These are phyloP conservation scores for Perdita meconis DNA, from an alignment of 2,888 invertebrate genomes.

Conservation along the genomic window DNA sequence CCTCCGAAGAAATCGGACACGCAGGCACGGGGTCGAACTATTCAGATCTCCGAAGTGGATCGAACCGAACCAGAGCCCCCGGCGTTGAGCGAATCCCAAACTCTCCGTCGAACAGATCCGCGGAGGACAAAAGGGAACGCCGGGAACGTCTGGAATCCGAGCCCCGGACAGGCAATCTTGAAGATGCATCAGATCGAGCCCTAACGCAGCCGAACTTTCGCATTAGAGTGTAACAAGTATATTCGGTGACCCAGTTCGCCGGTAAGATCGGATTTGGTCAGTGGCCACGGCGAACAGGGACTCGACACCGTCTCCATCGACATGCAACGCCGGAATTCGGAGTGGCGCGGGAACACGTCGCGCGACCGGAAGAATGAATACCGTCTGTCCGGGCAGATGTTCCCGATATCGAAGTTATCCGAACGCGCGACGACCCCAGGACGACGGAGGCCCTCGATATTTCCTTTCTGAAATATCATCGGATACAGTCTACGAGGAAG, in stretches of 20 bases:
- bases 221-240: slow-evolving; percentile 6
- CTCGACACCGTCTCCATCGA: not conserved
- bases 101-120: not conserved
- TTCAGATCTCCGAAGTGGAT: not conserved
- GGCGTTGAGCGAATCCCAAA: not conserved
- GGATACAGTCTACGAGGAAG: not conserved
- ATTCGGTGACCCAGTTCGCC: slow-evolving; percentile 13
- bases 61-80: not conserved
- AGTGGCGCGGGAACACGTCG: not conserved
- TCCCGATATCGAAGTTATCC: slow-evolving; percentile 9
- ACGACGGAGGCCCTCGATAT: slow-evolving; percentile 1
- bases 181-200: not conserved
- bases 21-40: not conserved
- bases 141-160: not conserved
- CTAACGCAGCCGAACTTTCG: not conserved
- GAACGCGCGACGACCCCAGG: not conserved
- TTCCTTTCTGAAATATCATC: not conserved
- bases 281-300: not conserved
- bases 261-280: slow-evolving; percentile 17
- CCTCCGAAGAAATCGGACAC: not conserved
- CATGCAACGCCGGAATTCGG: not conserved
- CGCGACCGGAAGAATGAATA: slow-evolving; percentile 9
- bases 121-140: not conserved
- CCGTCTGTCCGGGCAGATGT: slow-evolving; percentile 8
- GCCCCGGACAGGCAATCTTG: not conserved